phyloP scores from a whole-genome alignment of 2,113 vertebrate species.

The Pampusana beccarii region DNA sequence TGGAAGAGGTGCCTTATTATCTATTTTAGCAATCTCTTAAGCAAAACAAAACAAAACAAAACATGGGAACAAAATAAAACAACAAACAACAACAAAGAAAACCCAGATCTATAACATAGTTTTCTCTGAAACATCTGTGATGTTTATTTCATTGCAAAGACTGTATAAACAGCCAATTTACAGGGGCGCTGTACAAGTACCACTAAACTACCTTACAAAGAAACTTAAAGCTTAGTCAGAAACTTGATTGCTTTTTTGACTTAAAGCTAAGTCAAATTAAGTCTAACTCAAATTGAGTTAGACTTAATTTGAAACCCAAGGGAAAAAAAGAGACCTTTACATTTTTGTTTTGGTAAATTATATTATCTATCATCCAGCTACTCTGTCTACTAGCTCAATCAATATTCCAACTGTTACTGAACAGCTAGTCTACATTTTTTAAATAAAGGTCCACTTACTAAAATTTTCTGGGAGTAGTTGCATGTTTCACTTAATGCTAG shows the following conservation, averaged over 20 bases:
- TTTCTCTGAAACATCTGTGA: not conserved
- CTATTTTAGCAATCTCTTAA: not conserved
- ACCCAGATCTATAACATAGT: not conserved
- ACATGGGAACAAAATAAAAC: too few relatives aligned
- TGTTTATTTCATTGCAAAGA: not conserved
- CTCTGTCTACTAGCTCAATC: not conserved
- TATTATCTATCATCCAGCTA: not conserved
- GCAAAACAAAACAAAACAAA: not conserved
- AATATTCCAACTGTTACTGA: not conserved
- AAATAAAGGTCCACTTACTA: not conserved
- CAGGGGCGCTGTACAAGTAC: not conserved
- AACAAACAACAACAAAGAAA: not conserved
- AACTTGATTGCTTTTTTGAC: too few relatives aligned
- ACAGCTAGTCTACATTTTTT: not conserved
- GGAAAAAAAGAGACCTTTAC: not conserved
- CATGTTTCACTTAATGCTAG: not conserved
- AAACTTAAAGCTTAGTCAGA: constrained; percentile 15
- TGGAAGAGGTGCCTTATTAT: not conserved
- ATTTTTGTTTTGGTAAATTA: not conserved
- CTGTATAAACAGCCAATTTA: not conserved
- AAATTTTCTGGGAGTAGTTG: not conserved
- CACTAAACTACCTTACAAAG: not conserved
- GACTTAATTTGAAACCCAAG: not conserved
- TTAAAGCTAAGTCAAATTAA: too few relatives aligned
- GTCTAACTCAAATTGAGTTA: not conserved